Conservation (phyloP, 2,113 vertebrate species). For the Caranx ignobilis region DNA sequence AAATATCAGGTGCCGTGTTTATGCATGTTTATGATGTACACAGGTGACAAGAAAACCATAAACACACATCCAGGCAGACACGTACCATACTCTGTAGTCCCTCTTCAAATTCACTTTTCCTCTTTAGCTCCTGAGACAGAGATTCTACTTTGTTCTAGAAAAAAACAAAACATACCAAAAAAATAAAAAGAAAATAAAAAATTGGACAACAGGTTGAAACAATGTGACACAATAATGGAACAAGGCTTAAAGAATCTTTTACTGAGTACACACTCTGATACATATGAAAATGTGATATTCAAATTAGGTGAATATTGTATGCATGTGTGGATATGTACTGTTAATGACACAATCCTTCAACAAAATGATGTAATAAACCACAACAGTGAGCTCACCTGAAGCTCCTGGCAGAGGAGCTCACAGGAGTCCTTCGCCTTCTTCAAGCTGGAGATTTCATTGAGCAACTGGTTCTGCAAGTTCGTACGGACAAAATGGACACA, state of each 20-base stretch:
- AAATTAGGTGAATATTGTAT: no score
- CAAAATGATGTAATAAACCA: neutral
- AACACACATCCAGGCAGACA: slow-evolving; percentile 47
- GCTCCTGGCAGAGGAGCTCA: slow-evolving; percentile 83
- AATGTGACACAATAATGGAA: no score
- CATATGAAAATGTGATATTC: neutral
- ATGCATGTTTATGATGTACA: neutral
- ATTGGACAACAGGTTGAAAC: no score
- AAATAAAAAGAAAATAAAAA: neutral
- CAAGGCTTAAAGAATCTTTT: neutral
- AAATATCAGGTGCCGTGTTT: no score
- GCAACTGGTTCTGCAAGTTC: slow-evolving; percentile 87
- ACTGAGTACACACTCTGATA: neutral
- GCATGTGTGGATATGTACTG: no score
- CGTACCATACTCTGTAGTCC: slow-evolving; percentile 83
- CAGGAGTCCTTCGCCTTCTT: slow-evolving; percentile 84
- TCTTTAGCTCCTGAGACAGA: slow-evolving; percentile 82
- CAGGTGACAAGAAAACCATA: neutral
- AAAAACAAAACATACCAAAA: neutral
- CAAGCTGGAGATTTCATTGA: slow-evolving; percentile 86
- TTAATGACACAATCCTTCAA: neutral
- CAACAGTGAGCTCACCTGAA: slow-evolving; percentile 83
- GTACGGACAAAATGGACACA: slow-evolving; percentile 54
- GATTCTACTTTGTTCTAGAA: slow-evolving; percentile 84
- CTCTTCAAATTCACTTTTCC: slow-evolving; percentile 84